Base-by-base conservation (phyloP, 1,140 invertebrate genomes). In the Homarus americanus region DNA sequence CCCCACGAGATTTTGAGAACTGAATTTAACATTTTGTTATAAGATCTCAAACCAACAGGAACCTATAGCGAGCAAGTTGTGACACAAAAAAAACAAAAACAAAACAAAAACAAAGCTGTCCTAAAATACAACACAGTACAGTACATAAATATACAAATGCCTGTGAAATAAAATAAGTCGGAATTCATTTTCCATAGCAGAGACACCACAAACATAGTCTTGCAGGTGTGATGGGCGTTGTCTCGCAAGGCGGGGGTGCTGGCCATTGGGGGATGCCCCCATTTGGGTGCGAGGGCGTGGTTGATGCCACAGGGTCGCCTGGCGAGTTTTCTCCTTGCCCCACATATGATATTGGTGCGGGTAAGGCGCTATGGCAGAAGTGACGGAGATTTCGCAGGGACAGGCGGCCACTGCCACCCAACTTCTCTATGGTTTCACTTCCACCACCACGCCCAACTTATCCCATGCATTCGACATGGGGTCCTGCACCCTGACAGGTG, bases 401-500 rank as follows among this genome's bases (percentile, higher is more conserved):
- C 73, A 76, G 73, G 38, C 38, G 73, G 32, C 73, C 73, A 76
- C 73, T 76, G 73, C 73, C 73, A 24, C 36, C 20, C 32, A 36
- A 10, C 73, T 76, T 76, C 73, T 36, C 32, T 40, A 32, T 10
- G 38, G 38, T 32, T 38, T 69, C 66, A 76, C 73, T 32, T 76
- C 73, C 9, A 76, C 32, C 36, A 76, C 24, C 73, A 76, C 73
- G 38, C 73, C 73, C 73, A 9, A 76, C 73, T 24, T 76, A 32
- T 40, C 38, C 73, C 73, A 76, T 32, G 36, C 38, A 10, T 40
- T 76, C 32, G 73, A 76, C 2, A 32, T 32, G 32, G 5, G 10
- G 38, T 34, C 73, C 73, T 76, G 73, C 38, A 76, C 10, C 5
- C 73, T 7, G 73, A 76, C 38, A 40, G 73, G 73, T 4, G 73